Percentiles rank a stretch among this genome's conserved stretches.
Conservation (phyloP, 2,888 invertebrate species). For the Noctua fimbriata region DNA sequence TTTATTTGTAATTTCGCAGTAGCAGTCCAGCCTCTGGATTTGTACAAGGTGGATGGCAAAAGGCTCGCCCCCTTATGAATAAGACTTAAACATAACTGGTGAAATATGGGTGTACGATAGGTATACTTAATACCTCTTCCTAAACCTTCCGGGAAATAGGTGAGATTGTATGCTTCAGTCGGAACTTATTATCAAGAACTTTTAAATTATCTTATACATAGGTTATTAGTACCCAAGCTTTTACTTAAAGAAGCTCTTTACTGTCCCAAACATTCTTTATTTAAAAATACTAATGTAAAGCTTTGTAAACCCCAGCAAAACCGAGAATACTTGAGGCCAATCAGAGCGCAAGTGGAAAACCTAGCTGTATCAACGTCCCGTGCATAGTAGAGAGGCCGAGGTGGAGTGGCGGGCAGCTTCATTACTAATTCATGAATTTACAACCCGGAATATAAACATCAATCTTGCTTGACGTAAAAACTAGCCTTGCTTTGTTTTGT, state of each 20-base stretch:
- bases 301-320: neutral
- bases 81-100: neutral
- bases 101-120: neutral
- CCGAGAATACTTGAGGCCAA: slow-evolving; percentile 28
- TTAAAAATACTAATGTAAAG: slow-evolving; percentile 1
- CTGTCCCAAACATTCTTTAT: neutral
- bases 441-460: slow-evolving; percentile 10
- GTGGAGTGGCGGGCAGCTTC: slow-evolving; percentile 29
- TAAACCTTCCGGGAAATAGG: neutral
- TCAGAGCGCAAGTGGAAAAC: slow-evolving; percentile 27
- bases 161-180: neutral
- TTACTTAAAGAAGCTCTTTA: neutral
- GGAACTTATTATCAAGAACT: neutral
- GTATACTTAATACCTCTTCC: neutral
- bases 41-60: neutral
- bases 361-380: slow-evolving; percentile 25
- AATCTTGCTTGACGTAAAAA: slow-evolving; percentile 2
- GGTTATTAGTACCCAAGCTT: neutral
- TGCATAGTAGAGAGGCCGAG: slow-evolving; percentile 10
- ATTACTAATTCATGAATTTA: slow-evolving; percentile 50
- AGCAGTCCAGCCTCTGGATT: neutral
- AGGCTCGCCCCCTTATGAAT: neutral
- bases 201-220: neutral
- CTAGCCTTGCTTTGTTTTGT: neutral
- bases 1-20: no score